Base-by-base conservation (phyloP, 2,113 vertebrate species). In the Nycticorax nycticorax region DNA sequence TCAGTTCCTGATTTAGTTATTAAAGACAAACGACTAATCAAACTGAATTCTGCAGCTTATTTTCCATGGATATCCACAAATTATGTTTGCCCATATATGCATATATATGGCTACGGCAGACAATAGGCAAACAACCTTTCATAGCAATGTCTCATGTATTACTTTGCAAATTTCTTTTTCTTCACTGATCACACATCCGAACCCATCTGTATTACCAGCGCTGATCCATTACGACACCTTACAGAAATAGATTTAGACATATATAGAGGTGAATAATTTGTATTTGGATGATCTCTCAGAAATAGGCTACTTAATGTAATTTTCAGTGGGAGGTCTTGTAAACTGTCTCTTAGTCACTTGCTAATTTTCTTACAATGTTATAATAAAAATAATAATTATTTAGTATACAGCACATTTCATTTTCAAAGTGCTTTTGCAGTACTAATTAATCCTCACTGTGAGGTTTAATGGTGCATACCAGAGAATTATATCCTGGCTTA, bases 381-480 rank as follows among this genome's bases (percentile, higher is more conserved):
- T 81, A 95, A 80, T 96, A 95, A 94, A 91, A 96, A 97, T 96
- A 96, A 93, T 95, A 91, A 94, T 92, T 90, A 96, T 95, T 95
- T 94, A 96, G 95, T 91, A 85, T 90, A 93, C 71, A 95, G 88
- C 48, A 95, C 93, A 96, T 96, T 97, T 97, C 84, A 95, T 96
- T 95, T 96, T 93, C 91, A 77, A 88, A 94, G 84, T 94, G 90
- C 85, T 97, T 94, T 94, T 93, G 73, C 86, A 64, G 57, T 96
- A 89, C 91, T 96, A 97, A 97, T 97, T 97, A 97, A 96, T 95
- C 95, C 95, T 96, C 77, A 91, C 95, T 94, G 93, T 91, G 92
- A 92, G 60, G 85, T 96, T 97, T 96, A 97, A 97, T 96, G 96
- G 95, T 1, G 87, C 67, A 75, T 97, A 84, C 88, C 78, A 96